Evolutionary conservation across 2,888 invertebrate species (phyloP), one percentile per base, ranked within the genome.

Genomic region (Drosophila hamatofila): DNA sequence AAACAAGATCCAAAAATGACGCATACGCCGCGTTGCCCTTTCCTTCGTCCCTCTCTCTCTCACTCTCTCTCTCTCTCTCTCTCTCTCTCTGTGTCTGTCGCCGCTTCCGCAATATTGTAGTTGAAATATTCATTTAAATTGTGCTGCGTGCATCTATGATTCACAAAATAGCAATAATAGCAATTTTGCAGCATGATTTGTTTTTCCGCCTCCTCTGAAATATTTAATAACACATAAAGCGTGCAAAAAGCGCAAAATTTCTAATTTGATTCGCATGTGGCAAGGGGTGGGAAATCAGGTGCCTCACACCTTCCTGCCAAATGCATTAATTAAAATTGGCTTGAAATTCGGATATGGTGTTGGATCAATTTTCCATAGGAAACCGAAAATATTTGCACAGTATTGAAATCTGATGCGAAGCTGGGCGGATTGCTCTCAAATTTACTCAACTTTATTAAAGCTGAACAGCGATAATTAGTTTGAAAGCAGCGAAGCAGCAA

Each of bases 241-340:
- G 57, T 39, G n/a, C 35, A 14, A 62, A 56, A 67, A 25, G 42
- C 46, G 27, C 52, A 72, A 70, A 64, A 62, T 55, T 16, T 9
- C 35, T 23, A 63, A 63, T 54, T 44, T 49, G 54, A 61, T 23
- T 16, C 21, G 23, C 18, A 37, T n/a, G 41, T 9, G 39, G 25
- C 12, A 42, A 12, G 18, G 2, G 23, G 6, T 7, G 39, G 46
- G 23, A 56, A 9, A 3, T 2, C 30, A 33, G n/a, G 6, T 23
- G 12, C 30, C 18, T 4, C 49, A 11, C 30, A 49, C 49, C 49
- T n/a, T 1, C 21, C 18, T 14, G 23, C 37, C 14, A 61, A 78
- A 68, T 59, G 41, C 73, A 74, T 74, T 75, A 68, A 81, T 78
- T 80, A 74, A 80, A 72, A 73, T 65, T 59, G 18, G 25, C 46